Conservation (phyloP, 2,113 vertebrate species). For the Scartelaos histophorus region DNA sequence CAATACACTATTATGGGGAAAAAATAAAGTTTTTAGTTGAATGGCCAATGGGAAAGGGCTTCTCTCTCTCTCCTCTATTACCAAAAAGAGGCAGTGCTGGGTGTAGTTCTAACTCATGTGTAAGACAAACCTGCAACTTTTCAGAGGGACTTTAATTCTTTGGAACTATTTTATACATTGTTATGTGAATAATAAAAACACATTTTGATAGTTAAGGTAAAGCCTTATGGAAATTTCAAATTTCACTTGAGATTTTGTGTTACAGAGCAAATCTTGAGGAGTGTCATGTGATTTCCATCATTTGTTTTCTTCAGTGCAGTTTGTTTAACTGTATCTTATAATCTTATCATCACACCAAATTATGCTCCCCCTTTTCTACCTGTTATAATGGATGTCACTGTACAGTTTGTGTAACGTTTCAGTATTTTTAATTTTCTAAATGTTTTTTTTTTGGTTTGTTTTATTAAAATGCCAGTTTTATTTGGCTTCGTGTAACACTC, state of each 20-base stretch:
- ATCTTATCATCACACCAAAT: slow-evolving; percentile 78
- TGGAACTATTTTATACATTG: slow-evolving; percentile 64
- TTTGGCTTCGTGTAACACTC: slow-evolving; percentile 67
- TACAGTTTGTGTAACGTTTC: slow-evolving; percentile 85
- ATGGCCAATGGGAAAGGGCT: slow-evolving; percentile 75
- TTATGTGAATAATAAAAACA: slow-evolving; percentile 63
- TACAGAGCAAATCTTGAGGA: slow-evolving; percentile 68
- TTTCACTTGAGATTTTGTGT: slow-evolving; percentile 68
- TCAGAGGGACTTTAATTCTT: slow-evolving; percentile 53
- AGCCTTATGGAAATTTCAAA: slow-evolving; percentile 68
- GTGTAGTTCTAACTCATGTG: slow-evolving; percentile 55
- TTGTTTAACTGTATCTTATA: slow-evolving; percentile 72
- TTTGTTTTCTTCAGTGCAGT: slow-evolving; percentile 69
- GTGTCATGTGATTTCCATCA: slow-evolving; percentile 66
- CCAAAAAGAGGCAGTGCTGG: slow-evolving; percentile 78
- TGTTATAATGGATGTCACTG: slow-evolving; percentile 83
- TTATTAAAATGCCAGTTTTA: slow-evolving; percentile 62
- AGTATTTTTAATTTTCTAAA: slow-evolving; percentile 71
- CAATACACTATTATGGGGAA: slow-evolving; percentile 34
- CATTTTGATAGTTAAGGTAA: slow-evolving; percentile 74
- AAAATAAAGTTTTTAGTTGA: slow-evolving; percentile 40
- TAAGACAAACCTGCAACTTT: slow-evolving; percentile 58
- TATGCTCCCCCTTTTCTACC: slow-evolving; percentile 73
- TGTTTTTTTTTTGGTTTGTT: slow-evolving; percentile 58
- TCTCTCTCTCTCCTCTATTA: slow-evolving; percentile 72